Conservation (phyloP, 1,140 invertebrate genomes). For the Trachymyrmex cornetzi region DNA sequence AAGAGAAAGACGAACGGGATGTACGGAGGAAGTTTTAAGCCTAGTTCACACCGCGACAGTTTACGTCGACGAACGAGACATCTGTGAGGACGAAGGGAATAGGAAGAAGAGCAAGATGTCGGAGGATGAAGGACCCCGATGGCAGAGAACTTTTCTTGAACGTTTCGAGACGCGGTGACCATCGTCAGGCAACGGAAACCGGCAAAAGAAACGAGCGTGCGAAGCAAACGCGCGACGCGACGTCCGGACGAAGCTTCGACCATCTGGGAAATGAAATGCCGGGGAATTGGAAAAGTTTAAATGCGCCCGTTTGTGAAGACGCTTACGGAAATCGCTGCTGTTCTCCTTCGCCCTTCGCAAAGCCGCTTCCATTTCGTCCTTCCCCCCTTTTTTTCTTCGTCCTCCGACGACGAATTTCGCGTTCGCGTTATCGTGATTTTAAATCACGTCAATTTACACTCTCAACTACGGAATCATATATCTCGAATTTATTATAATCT, state of each 20-base stretch:
- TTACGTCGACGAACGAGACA: slow-evolving; percentile 28
- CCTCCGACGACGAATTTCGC: slow-evolving; percentile 23
- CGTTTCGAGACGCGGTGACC: slow-evolving; percentile 30
- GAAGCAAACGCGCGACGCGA: slow-evolving; percentile 47
- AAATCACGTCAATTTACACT: background rate
- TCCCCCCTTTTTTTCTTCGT: too few relatives aligned
- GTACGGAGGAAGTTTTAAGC: slow-evolving; percentile 67
- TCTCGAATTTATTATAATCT: background rate
- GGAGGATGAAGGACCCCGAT: background rate
- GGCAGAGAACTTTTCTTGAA: slow-evolving; percentile 45
- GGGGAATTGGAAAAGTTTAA: slow-evolving; percentile 78
- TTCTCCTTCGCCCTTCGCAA: background rate
- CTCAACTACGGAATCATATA: background rate
- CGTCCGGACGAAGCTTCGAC: slow-evolving; percentile 60
- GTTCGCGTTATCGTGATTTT: background rate
- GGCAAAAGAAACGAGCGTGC: slow-evolving; percentile 3
- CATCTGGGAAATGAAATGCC: slow-evolving; percentile 77
- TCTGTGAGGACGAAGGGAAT: background rate
- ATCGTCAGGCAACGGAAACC: slow-evolving; percentile 1
- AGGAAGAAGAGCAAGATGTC: background rate
- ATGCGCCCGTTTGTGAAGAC: slow-evolving; percentile 66
- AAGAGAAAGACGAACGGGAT: slow-evolving; percentile 31
- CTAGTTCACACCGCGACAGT: slow-evolving; percentile 58
- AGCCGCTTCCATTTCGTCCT: background rate
- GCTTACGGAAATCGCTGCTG: slow-evolving; percentile 71